These are phyloP conservation scores for Brachionus asplanchnoidis DNA, from an alignment of 1,140 invertebrate genomes.

Conservation along the genomic window DNA sequence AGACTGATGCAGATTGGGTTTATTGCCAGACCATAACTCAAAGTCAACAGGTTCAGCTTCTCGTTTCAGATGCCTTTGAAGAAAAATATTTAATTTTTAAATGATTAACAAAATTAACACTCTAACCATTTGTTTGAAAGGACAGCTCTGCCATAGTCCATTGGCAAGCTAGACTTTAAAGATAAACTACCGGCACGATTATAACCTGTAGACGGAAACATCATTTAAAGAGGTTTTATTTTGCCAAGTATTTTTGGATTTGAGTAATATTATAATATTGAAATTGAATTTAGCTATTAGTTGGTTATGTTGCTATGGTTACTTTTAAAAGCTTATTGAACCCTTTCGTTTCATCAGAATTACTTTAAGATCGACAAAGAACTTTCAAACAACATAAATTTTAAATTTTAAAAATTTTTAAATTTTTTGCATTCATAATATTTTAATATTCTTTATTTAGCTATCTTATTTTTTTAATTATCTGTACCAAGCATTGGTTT, in stretches of 20 bases:
- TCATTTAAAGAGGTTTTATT: neutral
- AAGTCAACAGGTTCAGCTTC: constrained; percentile 29
- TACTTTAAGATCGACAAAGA: neutral
- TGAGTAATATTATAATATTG: neutral
- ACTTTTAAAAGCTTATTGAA: neutral
- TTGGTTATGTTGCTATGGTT: neutral
- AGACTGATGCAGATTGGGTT: constrained; percentile 26
- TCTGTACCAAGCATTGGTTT: too few relatives aligned
- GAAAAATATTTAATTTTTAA: neutral
- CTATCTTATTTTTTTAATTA: neutral
- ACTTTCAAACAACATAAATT: too few relatives aligned
- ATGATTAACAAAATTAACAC: neutral
- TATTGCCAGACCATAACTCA: neutral
- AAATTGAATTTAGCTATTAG: neutral
- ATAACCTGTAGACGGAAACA: neutral
- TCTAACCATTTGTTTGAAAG: constrained; percentile 27
- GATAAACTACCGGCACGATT: neutral
- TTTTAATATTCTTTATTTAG: too few relatives aligned
- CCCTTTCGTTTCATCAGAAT: neutral
- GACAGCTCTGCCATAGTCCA: constrained; percentile 39
- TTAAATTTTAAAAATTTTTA: too few relatives aligned
- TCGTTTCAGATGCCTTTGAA: constrained; percentile 26
- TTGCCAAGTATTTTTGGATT: neutral
- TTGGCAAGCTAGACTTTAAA: neutral
- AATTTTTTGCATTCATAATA: too few relatives aligned